Percentiles rank a stretch among this genome's conserved stretches.
phyloP scores from a whole-genome alignment of 1,140 invertebrate species.

The Scaptomyza graminum region DNA sequence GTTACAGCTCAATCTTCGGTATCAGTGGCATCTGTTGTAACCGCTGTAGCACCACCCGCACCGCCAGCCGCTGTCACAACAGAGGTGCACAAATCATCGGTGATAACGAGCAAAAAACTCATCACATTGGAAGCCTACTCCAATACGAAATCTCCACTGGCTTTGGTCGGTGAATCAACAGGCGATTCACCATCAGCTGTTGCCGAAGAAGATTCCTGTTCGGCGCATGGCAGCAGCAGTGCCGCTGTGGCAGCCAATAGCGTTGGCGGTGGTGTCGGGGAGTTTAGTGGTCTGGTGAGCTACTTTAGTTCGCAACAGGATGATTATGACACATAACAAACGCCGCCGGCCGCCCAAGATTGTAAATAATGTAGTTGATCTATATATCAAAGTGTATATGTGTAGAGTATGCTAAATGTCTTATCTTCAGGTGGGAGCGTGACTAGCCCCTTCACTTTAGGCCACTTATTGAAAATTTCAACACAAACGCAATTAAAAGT shows the following conservation, averaged over 20 bases:
- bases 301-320: slow-evolving; percentile 92
- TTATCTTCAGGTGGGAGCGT: slow-evolving; percentile 6
- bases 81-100: slow-evolving; percentile 45
- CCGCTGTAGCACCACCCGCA: slow-evolving; percentile 1
- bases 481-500: slow-evolving; percentile 47
- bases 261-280: slow-evolving; percentile 82
- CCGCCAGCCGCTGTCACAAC: slow-evolving; percentile 12
- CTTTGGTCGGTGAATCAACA: slow-evolving; percentile 47
- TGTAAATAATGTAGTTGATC: slow-evolving; percentile 61
- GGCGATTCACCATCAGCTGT: slow-evolving; percentile 51
- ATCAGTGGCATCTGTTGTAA: slow-evolving; percentile 17
- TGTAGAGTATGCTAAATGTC: slow-evolving; percentile 30
- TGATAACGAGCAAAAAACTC: slow-evolving; percentile 72
- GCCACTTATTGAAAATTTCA: slow-evolving; percentile 65
- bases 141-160: slow-evolving; percentile 64
- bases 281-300: slow-evolving; percentile 92
- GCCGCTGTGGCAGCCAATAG: slow-evolving; percentile 28
- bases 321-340: slow-evolving; percentile 83
- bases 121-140: slow-evolving; percentile 75
- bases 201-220: slow-evolving; percentile 69
- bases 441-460: slow-evolving; percentile 39
- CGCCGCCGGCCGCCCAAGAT: slow-evolving; percentile 51
- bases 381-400: slow-evolving; percentile 29
- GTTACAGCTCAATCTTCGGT: slow-evolving; percentile 22
- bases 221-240: slow-evolving; percentile 59